These are phyloP conservation scores for Chelmon rostratus DNA, from an alignment of 2,797 vertebrate genomes.

Conservation along the genomic window DNA sequence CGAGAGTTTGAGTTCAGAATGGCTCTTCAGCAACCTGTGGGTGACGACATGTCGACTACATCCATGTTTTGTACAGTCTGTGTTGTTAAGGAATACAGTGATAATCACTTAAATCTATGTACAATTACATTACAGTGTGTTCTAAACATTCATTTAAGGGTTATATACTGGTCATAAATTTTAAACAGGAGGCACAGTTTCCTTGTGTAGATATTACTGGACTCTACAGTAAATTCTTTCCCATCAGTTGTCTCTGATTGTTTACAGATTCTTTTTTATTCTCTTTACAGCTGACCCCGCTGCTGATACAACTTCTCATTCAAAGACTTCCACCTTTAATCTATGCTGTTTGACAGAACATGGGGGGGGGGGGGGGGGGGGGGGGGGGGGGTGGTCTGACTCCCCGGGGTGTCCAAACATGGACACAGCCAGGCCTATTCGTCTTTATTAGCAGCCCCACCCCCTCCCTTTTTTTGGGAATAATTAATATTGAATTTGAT, in stretches of 20 bases:
- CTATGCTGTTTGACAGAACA: too few relatives aligned
- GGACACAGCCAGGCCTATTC: constrained; percentile 1
- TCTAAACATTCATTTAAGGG: neutral
- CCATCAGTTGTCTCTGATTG: neutral
- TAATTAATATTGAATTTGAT: constrained; percentile 24
- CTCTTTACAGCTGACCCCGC: constrained; percentile 25
- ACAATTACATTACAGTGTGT: neutral
- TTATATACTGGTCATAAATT: too few relatives aligned
- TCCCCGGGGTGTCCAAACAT: constrained; percentile 23
- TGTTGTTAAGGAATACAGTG: neutral
- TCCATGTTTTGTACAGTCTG: too few relatives aligned
- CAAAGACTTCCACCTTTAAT: constrained; percentile 43
- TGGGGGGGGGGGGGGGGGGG: too few relatives aligned
- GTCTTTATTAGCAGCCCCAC: neutral
- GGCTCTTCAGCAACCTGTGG: too few relatives aligned
- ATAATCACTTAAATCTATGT: neutral
- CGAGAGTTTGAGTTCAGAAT: too few relatives aligned
- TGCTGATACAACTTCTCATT: neutral
- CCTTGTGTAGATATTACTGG: neutral
- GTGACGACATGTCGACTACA: too few relatives aligned
- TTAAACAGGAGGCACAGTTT: too few relatives aligned
- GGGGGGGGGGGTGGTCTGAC: too few relatives aligned
- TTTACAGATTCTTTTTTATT: constrained; percentile 25
- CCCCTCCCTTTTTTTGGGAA: neutral
- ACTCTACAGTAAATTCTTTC: too few relatives aligned